Percentiles rank a stretch among this genome's conserved stretches.
phyloP scores from a whole-genome alignment of 2,113 vertebrate species.

The Dicaeum eximium region DNA sequence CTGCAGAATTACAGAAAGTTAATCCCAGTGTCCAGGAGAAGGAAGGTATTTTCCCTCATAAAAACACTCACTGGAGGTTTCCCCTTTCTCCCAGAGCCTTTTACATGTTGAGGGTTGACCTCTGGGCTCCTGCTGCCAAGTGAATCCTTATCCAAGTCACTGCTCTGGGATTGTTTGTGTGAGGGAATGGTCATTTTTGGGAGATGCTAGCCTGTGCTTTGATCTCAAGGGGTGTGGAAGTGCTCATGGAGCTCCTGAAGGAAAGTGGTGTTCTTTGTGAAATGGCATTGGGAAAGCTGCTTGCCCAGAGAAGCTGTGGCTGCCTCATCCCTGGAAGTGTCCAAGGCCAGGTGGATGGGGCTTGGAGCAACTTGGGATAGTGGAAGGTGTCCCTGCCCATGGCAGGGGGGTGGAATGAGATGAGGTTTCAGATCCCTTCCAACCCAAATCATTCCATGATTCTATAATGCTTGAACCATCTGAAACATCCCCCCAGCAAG shows the following conservation, averaged over 20 bases:
- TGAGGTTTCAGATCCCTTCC: neutral
- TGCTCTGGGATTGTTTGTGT: neutral
- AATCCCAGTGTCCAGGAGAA: conserved; percentile 38
- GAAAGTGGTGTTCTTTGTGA: neutral
- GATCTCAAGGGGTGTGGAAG: neutral
- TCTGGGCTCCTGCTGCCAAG: neutral
- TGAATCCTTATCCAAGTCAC: neutral
- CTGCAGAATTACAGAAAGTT: conserved; percentile 22
- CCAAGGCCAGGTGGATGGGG: fast-evolving
- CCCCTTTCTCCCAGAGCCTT: conserved; percentile 33
- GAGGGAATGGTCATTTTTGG: neutral
- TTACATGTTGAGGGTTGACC: neutral
- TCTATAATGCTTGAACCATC: neutral
- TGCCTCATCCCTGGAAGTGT: neutral
- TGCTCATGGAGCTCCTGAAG: neutral
- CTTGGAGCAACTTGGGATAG: neutral
- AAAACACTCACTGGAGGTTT: conserved; percentile 45
- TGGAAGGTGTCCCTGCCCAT: neutral
- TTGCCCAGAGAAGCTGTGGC: neutral
- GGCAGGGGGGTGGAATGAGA: neutral
- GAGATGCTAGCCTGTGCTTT: neutral
- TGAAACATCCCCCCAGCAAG: neutral
- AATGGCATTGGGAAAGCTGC: neutral
- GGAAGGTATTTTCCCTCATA: conserved; percentile 47
- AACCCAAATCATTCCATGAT: neutral